Conservation (phyloP, 2,888 invertebrate genomes). For the Brassicogethes aeneus region DNA sequence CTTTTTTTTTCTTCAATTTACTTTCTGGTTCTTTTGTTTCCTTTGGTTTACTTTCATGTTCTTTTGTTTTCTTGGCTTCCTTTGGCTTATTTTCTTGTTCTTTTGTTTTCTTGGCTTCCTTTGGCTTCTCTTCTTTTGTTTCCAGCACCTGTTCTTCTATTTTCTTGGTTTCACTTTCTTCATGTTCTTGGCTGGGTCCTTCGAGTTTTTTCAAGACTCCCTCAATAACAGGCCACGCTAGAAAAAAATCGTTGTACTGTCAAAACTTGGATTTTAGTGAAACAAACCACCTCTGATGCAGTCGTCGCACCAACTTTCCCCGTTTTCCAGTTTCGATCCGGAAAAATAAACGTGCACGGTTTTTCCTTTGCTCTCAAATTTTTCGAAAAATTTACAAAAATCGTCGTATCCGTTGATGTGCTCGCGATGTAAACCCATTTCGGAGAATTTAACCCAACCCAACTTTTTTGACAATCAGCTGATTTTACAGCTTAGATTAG, state of each 20-base stretch:
- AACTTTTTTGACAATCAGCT: constrained; percentile 1
- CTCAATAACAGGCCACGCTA: constrained; percentile 72
- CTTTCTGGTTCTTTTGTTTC: no score
- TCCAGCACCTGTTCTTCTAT: no score
- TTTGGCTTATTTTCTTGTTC: no score
- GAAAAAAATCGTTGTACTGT: constrained; percentile 17
- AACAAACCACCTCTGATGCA: constrained; percentile 62
- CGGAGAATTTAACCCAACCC: constrained; percentile 23
- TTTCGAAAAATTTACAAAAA: constrained; percentile 49
- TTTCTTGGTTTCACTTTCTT: no score
- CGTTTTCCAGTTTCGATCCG: constrained; percentile 55
- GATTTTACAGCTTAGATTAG: no score
- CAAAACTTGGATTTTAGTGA: background rate
- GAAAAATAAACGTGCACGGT: constrained; percentile 52
- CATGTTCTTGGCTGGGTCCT: no score
- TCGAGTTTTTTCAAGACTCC: constrained; percentile 47
- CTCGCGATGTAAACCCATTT: constrained; percentile 42
- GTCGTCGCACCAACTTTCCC: constrained; percentile 84
- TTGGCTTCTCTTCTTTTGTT: no score
- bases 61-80: no score
- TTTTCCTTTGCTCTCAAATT: constrained; percentile 41
- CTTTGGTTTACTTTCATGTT: no score
- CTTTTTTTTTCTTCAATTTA: no score
- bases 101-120: no score
- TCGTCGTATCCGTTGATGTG: constrained; percentile 53